Evolutionary conservation across 1,140 invertebrate species (phyloP), one percentile per base, ranked within the genome.

Genomic region (Pseudomyrmex sp.): DNA sequence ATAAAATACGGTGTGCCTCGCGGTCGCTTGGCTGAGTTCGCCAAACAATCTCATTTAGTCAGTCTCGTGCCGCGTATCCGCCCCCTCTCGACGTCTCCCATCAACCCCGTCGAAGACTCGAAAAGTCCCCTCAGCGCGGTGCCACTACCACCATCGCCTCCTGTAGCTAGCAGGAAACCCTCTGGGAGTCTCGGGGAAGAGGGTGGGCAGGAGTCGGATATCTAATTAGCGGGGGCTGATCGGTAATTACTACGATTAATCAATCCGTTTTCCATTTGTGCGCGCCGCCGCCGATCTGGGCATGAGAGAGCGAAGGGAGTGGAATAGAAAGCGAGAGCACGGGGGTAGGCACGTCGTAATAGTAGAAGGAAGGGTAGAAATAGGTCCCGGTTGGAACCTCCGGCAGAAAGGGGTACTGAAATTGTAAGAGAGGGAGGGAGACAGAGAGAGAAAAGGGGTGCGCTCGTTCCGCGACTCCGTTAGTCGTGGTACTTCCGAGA

Each of bases 231-330:
- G 92, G 93, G 93, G 93, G 93, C 91, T 93, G 93, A 94, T 94
- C 93, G 92, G 93, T 94, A 94, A 94, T 95, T 95, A 94, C 94
- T 92, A 92, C 94, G 93, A 95, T 95, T 95, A 95, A 95, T 95
- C 94, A 95, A 95, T 95, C 94, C 94, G 93, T 93, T 95, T 94
- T 94, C 94, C 94, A 94, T 94, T 94, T 94, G 92, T 92, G 90
- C 85, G 89, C 80, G 80, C 69, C 76, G 83, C 77, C 70, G 80
- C 79, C 79, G n/a, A 50, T 23, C 61, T 76, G 65, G 46, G 65
- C 69, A 70, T 35, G 54, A 70, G 48, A 15, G 35, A 23, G 61
- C 5, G 59, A 13, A 18, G 26, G 13, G 82, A 18, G 82, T 10
- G 63, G 59, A 65, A 79, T 79, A 72, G 77, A 66, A 59, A 77